These are phyloP conservation scores for Steatocranus sp. DNA, from an alignment of 2,797 vertebrate species.

Conservation along the genomic window DNA sequence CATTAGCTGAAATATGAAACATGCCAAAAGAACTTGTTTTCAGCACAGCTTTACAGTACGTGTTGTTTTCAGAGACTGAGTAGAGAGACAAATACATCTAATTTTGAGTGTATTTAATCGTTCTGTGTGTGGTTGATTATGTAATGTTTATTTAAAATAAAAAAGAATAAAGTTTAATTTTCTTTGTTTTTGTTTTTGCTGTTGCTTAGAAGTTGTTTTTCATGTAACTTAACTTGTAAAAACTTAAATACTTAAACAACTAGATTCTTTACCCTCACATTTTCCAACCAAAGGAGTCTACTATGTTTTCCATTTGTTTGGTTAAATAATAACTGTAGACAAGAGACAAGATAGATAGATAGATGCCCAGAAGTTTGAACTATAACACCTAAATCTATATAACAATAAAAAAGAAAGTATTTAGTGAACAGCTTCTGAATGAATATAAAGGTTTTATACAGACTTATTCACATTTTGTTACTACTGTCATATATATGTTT, in stretches of 20 bases:
- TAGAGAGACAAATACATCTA: slow-evolving; percentile 56
- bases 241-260: background rate
- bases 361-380: background rate
- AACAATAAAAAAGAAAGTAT: background rate
- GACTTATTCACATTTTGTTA: background rate
- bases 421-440: background rate
- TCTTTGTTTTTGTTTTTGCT: background rate
- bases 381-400: background rate
- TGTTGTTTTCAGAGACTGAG: slow-evolving; percentile 54
- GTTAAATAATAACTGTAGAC: background rate
- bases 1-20: slow-evolving; percentile 68
- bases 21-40: slow-evolving; percentile 69
- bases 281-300: background rate
- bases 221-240: background rate
- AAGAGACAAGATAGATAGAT: background rate
- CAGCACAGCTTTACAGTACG: slow-evolving; percentile 62
- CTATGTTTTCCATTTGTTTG: background rate
- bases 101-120: slow-evolving; percentile 71
- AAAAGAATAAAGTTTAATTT: slow-evolving; percentile 52
- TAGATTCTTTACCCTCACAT: background rate
- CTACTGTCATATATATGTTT: background rate
- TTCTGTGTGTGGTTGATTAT: slow-evolving; percentile 58
- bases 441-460: background rate
- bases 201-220: background rate
- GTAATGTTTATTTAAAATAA: slow-evolving; percentile 70